phyloP scores from a whole-genome alignment of 2,797 vertebrate genomes.

The Pagetopsis macropterus region DNA sequence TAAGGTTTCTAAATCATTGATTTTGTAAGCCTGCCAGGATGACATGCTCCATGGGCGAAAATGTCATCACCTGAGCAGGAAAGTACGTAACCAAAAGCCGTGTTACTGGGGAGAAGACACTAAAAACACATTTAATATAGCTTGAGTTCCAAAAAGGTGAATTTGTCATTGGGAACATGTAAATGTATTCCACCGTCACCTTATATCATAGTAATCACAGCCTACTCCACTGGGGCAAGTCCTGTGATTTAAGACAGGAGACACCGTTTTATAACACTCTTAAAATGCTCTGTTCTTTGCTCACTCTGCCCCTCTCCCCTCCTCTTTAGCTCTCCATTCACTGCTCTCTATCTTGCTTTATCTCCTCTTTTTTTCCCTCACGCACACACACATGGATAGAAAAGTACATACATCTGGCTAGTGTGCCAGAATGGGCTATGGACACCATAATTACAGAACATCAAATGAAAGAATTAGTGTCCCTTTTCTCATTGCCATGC shows the following conservation, averaged over 20 bases:
- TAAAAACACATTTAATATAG: slow-evolving; percentile 52
- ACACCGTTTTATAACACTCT: slow-evolving; percentile 72
- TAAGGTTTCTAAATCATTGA: slow-evolving; percentile 12
- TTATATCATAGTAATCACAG: slow-evolving; percentile 75
- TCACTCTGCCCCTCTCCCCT: slow-evolving; percentile 47
- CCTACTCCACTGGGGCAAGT: slow-evolving; percentile 57
- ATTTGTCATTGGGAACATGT: slow-evolving; percentile 73
- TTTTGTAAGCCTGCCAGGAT: background rate
- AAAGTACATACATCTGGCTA: slow-evolving; percentile 76
- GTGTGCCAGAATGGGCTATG: slow-evolving; percentile 62
- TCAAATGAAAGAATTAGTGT: slow-evolving; percentile 84
- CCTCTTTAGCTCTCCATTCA: slow-evolving; percentile 44
- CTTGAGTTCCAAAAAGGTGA: slow-evolving; percentile 68
- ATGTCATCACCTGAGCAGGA: background rate
- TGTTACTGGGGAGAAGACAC: background rate
- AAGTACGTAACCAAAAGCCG: background rate
- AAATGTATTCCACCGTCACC: slow-evolving; percentile 72
- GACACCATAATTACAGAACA: slow-evolving; percentile 81
- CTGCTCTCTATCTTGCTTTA: slow-evolving; percentile 56
- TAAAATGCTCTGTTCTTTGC: slow-evolving; percentile 66
- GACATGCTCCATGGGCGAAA: background rate
- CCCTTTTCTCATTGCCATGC: slow-evolving; percentile 75
- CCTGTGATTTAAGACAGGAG: slow-evolving; percentile 72
- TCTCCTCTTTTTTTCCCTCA: slow-evolving; percentile 34
- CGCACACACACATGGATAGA: slow-evolving; percentile 32